Evolutionary conservation across 2,797 vertebrate species (phyloP), one percentile per base, ranked within the genome.

Genomic region (Channa striata): DNA sequence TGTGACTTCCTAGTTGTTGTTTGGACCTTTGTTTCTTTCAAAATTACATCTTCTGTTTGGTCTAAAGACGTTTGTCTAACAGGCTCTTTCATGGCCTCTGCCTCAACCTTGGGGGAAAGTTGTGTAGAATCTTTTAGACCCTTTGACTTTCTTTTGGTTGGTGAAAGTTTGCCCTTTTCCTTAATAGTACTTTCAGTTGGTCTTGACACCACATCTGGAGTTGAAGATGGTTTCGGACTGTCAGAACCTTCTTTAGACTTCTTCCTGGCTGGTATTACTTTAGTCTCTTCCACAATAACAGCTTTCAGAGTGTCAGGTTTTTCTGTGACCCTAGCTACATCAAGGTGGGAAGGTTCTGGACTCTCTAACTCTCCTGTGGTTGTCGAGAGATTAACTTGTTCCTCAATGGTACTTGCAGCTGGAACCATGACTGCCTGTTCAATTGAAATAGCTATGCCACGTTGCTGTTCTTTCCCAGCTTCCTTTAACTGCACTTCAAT

Each of bases 121-220:
- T 63, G 54, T 40, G 30, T 3, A 2, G 20, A 19, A 47, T 0
- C 1, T 46, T 43, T 44, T 0, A 2, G 12, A 33, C 1, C 58
- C 19, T 68, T 71, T 34, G 77, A 19, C 13, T 47, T 72, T 49
- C 52, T 46, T 66, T 62, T 68, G 6, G 65, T 33, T 52, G 70
- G 56, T 1, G 64, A 48, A 17, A 42, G 43, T 20, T 53, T 58
- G 1, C 4, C 21, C 25, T 44, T 30, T 21, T 60, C 50, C 1
- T n/a, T 17, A 19, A 36, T 33, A 33, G 59, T 16, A 33, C 8
- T 44, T 19, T 51, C 46, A 39, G 21, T 65, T 47, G 51, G 13
- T 46, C 12, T 6, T 13, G 30, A 46, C 19, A 17, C 4, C 5
- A 13, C 13, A 14, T 48, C 62, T 58, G 7, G 16, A 48, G 30